Evolutionary conservation across 1,140 invertebrate genomes (phyloP), one percentile per base, ranked within the genome.

Genomic region (Meloidogyne exigua): DNA sequence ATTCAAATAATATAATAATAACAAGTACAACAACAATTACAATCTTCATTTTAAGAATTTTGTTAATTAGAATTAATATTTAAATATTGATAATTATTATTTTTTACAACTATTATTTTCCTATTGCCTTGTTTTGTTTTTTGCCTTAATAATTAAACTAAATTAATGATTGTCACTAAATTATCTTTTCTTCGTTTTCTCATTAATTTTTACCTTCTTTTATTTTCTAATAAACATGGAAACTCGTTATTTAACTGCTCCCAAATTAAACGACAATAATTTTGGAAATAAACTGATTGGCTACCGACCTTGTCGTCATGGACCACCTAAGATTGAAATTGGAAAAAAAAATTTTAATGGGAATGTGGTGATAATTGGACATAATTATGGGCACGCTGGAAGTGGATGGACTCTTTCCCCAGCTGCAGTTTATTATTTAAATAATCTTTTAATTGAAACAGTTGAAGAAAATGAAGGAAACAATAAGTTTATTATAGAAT

Each of bases 301-400:
- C 21, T 23, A 68, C 21, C 66, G 66, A 7, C 66, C 66, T 42
- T 68, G 66, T 9, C 15, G 66, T 7, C 28, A 68, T 32, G 66
- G 66, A 18, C 66, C 66, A 0, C 66, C 66, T 42, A 18, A 21
- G 0, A 25, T 68, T 1, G 28, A 42, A 32, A n/a, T 68, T 18
- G 66, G 25, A 42, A 57, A 57, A 7, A 57, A n/a, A 57, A n/a
- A n/a, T n/a, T 68, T 9, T 18, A 42, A 32, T 42, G 66, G 66
- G 0, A 32, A 68, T 5, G 10, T 57, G n/a, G 18, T 21, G 21
- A 32, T 68, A 42, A 42, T 68, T 32, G 66, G 15, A 1, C 21
- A 68, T 42, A 68, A 68, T 42, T 68, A 68, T 42, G 66, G 66
- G 11, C 66, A 68, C 21, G 21, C 28, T 32, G 66, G 66, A 5